A percentile compares a stretch with the other conserved stretches of the same genome.
Conservation (phyloP, 2,797 vertebrate genomes). For the Tarsius wallacei region DNA sequence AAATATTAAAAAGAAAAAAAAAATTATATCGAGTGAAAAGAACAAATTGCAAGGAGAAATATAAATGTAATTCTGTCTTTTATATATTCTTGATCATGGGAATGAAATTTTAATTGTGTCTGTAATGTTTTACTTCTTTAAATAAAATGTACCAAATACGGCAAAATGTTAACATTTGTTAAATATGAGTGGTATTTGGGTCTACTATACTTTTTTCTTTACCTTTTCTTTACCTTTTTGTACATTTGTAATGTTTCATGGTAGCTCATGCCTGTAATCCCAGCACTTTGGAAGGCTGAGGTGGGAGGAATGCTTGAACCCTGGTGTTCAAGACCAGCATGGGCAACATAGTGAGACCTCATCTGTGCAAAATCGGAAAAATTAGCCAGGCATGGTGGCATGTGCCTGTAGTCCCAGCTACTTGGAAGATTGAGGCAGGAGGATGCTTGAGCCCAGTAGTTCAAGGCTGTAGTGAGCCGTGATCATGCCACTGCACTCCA, state of each 20-base stretch:
- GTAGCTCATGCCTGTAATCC: no score
- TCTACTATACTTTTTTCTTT: background rate
- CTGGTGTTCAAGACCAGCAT: no score
- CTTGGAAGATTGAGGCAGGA: no score
- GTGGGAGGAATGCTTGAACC: no score
- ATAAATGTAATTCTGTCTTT: background rate
- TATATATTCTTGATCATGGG: background rate
- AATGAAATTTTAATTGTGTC: background rate
- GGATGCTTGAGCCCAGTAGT: no score
- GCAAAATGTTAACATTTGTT: slow-evolving; percentile 63
- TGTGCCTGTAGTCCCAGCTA: no score
- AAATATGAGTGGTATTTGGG: background rate
- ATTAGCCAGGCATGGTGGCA: no score
- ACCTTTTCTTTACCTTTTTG: background rate
- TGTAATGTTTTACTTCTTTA: background rate
- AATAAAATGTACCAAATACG: slow-evolving; percentile 21
- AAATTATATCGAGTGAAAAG: background rate
- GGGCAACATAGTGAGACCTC: no score
- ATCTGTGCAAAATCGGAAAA: no score
- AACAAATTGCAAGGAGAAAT: slow-evolving; percentile 5
- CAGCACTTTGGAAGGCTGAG: no score
- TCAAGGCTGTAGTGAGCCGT: no score
- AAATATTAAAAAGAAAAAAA: background rate
- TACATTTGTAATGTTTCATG: slow-evolving; percentile 49
- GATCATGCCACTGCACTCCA: no score